Evolutionary conservation across 2,797 vertebrate species (phyloP), one percentile per base, ranked within the genome.

Genomic region (Chiroxiphia lanceolata): DNA sequence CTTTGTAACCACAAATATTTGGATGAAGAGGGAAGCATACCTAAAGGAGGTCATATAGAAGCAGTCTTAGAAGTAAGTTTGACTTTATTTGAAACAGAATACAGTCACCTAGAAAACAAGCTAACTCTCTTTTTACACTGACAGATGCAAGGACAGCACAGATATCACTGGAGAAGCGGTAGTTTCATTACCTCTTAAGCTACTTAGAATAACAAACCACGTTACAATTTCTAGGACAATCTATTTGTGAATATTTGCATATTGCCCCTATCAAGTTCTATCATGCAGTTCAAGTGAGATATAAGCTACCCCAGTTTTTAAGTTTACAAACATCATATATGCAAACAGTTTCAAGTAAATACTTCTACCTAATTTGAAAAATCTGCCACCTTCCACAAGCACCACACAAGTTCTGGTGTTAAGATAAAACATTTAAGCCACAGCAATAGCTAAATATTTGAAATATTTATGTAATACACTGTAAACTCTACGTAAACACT

Each of bases 21-120:
- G 29, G 56, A 56, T 83, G n/a, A 83, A 44, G 31, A 61, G 29
- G 36, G 50, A 89, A 59, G 19, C 40, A 45, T 8, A 53, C 60
- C 54, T 84, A 51, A 90, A 84, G 67, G 36, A 90, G 68, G 16
- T 82, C 67, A 91, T 33, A 9, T 60, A 60, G 56, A 53, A 95
- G 59, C 65, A 72, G n/a, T 17, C 36, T 76, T 36, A 63, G 27
- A 90, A 93, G 81, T 77, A 51, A 78, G 72, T 44, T 50, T 65
- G 40, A 56, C 63, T 95, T 90, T 88, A 87, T 93, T 94, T 84
- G 67, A 89, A 89, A 82, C 9, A 51, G 83, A 74, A 93, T 63
- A 94, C 82, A 93, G 64, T 44, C 61, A 82, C 36, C 93, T 90
- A 94, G 85, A 94, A 93, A 94, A 94, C 83, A 93, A 93, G 82